Evolutionary conservation across 2,888 invertebrate genomes (phyloP).

Genomic region (Bombylius discolor): DNA sequence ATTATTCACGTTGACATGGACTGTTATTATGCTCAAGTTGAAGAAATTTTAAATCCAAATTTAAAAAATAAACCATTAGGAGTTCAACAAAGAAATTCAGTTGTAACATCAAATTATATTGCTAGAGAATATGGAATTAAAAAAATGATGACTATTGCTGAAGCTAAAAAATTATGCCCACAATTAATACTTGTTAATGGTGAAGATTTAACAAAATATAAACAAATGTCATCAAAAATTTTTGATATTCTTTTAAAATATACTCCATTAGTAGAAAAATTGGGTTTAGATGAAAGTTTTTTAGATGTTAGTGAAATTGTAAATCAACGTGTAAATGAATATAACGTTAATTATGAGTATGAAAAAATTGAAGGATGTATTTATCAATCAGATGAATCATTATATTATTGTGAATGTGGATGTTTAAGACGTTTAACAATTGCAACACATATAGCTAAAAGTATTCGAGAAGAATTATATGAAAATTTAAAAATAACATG

Average conservation of each 20-base stretch:
- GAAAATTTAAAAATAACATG: conserved; percentile 59
- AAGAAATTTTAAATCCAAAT: conserved; percentile 59
- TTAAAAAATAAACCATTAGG: conserved; percentile 57
- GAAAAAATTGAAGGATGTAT: conserved; percentile 38
- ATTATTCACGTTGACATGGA: conserved; percentile 73
- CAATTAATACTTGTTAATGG: conserved; percentile 63
- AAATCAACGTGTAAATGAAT: conserved; percentile 15
- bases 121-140: conserved; percentile 62
- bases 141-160: conserved; percentile 66
- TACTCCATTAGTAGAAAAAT: conserved; percentile 60
- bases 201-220: conserved; percentile 70
- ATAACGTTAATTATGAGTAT: neutral
- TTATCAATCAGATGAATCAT: conserved; percentile 44
- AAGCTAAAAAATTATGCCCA: conserved; percentile 61
- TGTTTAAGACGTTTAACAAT: conserved; percentile 54
- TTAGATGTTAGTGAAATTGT: conserved; percentile 59
- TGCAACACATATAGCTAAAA: conserved; percentile 61
- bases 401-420: conserved; percentile 56
- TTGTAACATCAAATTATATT: conserved; percentile 74
- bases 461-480: conserved; percentile 56
- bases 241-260: conserved; percentile 57
- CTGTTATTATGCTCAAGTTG: conserved; percentile 79
- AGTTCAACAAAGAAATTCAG: conserved; percentile 69
- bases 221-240: conserved; percentile 64
- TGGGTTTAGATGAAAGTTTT: conserved; percentile 77